phyloP scores from a whole-genome alignment of 2,113 vertebrate species.

The Hepsetus odoe region DNA sequence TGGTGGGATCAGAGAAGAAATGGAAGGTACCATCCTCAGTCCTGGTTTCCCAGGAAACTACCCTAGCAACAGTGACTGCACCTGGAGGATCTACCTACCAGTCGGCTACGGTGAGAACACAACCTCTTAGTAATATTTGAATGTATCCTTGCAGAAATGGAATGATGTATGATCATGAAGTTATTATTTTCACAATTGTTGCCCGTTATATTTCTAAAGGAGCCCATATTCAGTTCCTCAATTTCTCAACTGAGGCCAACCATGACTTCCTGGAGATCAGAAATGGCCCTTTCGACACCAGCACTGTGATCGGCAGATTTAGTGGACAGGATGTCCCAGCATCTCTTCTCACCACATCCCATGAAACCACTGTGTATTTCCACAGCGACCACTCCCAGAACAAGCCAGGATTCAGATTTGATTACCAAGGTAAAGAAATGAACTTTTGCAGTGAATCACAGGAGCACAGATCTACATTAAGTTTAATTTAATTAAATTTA shows the following conservation, averaged over 20 bases:
- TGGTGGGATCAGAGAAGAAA: slow-evolving; percentile 88
- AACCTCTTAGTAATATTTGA: background rate
- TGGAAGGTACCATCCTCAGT: slow-evolving; percentile 96
- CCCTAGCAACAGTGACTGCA: slow-evolving; percentile 96
- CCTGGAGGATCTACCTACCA: slow-evolving; percentile 91
- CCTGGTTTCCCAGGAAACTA: slow-evolving; percentile 98
- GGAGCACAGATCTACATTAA: background rate
- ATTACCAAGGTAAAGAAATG: slow-evolving; percentile 87
- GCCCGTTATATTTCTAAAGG: slow-evolving; percentile 78
- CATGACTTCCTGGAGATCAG: slow-evolving; percentile 96
- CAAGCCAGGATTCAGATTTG: slow-evolving; percentile 93
- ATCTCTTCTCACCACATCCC: slow-evolving; percentile 90
- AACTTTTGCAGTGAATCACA: slow-evolving; percentile 16
- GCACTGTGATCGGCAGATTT: slow-evolving; percentile 89
- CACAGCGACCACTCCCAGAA: slow-evolving; percentile 98
- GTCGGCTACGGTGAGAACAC: slow-evolving; percentile 90
- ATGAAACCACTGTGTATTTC: slow-evolving; percentile 92
- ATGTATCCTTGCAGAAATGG: background rate
- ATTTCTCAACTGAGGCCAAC: slow-evolving; percentile 97
- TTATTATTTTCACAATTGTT: no score
- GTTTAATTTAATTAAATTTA: slow-evolving; percentile 24
- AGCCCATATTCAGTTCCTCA: slow-evolving; percentile 93
- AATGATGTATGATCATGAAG: no score
- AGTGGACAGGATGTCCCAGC: slow-evolving; percentile 85
- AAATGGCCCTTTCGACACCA: slow-evolving; percentile 93